Conservation (phyloP, 2,113 vertebrate species). For the Synodontis membranacea region DNA sequence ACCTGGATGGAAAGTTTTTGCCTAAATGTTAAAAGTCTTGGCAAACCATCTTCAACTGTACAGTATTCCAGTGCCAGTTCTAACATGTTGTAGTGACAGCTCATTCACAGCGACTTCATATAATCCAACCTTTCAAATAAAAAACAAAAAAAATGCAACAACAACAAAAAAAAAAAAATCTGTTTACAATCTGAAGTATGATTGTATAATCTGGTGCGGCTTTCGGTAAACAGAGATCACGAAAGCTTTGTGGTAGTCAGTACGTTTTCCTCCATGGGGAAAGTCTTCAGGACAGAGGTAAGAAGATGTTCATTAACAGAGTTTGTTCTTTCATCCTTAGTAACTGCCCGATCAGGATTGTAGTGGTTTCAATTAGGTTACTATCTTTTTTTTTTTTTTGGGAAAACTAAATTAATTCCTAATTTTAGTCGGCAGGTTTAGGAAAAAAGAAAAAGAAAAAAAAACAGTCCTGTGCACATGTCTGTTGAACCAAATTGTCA, state of each 20-base stretch:
- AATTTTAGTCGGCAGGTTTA: not conserved
- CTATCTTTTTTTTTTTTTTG: not conserved
- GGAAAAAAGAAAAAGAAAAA: no score
- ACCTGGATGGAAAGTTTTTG: not conserved
- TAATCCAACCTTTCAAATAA: not conserved
- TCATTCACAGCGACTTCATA: no score
- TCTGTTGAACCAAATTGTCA: not conserved
- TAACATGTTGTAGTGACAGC: not conserved
- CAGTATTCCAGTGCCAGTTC: not conserved
- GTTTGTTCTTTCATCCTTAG: not conserved
- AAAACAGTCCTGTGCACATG: not conserved
- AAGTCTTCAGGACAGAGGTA: not conserved
- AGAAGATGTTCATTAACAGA: no score
- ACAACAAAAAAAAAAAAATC: not conserved
- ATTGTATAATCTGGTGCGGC: not conserved
- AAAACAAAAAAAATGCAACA: not conserved
- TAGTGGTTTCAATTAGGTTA: not conserved
- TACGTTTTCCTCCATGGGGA: not conserved
- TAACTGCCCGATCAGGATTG: not conserved
- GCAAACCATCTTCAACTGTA: not conserved
- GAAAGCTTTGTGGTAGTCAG: not conserved
- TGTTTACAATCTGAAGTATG: not conserved
- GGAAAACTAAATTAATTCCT: not conserved
- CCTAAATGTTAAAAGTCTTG: no score
- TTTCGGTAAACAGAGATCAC: not conserved